Conservation (phyloP, 2,888 invertebrate species). For the Pediacus dermestoides region DNA sequence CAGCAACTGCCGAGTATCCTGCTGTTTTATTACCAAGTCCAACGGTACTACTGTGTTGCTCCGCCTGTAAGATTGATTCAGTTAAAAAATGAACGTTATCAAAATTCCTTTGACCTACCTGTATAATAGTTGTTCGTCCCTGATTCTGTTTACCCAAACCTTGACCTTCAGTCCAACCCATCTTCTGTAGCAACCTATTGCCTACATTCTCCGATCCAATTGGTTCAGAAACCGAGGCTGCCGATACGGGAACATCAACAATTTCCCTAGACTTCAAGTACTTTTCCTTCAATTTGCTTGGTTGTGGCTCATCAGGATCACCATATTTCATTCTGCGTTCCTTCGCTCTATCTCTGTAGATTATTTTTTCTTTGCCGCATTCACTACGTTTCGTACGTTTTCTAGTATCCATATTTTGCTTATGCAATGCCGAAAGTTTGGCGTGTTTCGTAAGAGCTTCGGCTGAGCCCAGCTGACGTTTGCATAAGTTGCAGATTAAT, state of each 20-base stretch:
- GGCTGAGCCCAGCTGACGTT: slow-evolving; percentile 85
- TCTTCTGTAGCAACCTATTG: slow-evolving; percentile 91
- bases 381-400: slow-evolving; percentile 36
- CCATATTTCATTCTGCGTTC: slow-evolving; percentile 93
- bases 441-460: slow-evolving; percentile 89
- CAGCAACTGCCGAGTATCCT: slow-evolving; percentile 73
- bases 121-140: slow-evolving; percentile 88
- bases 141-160: slow-evolving; percentile 93
- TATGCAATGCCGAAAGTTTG: slow-evolving; percentile 90
- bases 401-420: slow-evolving; percentile 69
- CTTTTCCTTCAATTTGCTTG: slow-evolving; percentile 69
- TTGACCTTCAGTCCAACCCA: slow-evolving; percentile 99
- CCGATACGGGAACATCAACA: slow-evolving; percentile 49
- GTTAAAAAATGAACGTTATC: background rate
- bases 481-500: slow-evolving; percentile 90
- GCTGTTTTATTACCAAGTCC: slow-evolving; percentile 83
- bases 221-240: slow-evolving; percentile 62
- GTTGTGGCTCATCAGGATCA: slow-evolving; percentile 75
- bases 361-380: slow-evolving; percentile 38
- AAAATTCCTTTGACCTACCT: slow-evolving; percentile 61
- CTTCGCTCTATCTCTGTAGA: slow-evolving; percentile 94
- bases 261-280: slow-evolving; percentile 60
- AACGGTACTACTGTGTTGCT: slow-evolving; percentile 59
- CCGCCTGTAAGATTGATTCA: slow-evolving; percentile 56
- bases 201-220: slow-evolving; percentile 89